These are phyloP conservation scores for Eumacrocentrus americanus DNA, from an alignment of 2,888 invertebrate species.

Conservation along the genomic window DNA sequence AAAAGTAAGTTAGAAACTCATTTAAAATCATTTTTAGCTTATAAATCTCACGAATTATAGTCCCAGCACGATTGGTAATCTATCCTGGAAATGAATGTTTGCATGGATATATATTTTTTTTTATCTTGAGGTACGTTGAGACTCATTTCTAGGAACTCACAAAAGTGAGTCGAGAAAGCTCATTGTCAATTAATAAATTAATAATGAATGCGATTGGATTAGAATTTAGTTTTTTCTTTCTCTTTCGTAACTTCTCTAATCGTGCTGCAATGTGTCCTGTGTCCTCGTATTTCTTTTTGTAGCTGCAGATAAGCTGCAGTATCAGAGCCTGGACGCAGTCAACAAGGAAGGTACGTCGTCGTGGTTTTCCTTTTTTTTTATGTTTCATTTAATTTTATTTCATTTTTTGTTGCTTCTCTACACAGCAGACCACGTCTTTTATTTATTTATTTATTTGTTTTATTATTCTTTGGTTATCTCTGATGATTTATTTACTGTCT, in stretches of 20 bases:
- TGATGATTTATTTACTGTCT: neutral
- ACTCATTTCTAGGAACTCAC: too few species aligned
- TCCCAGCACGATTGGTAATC: conserved; percentile 5
- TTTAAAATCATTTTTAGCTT: too few species aligned
- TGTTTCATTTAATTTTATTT: neutral
- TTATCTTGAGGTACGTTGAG: neutral
- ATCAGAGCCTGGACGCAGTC: conserved; percentile 72
- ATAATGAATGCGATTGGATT: neutral
- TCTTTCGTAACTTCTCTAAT: neutral
- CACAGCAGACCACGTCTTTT: neutral
- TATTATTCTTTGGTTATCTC: neutral
- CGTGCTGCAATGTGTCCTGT: conserved; percentile 39
- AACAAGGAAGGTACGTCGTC: conserved; percentile 69
- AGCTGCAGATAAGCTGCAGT: conserved; percentile 67
- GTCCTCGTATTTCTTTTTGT: conserved; percentile 59
- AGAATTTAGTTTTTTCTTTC: neutral
- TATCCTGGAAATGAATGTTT: conserved; percentile 12
- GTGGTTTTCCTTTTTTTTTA: neutral
- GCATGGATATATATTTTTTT: conserved; percentile 17
- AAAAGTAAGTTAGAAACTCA: conserved; percentile 59
- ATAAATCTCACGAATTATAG: too few species aligned
- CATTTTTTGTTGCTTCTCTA: neutral
- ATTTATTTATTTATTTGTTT: neutral
- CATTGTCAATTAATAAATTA: neutral
- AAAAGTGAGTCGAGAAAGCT: neutral